Base-by-base conservation (phyloP, 2,888 invertebrate genomes). In the Xestia sexstrigata region DNA sequence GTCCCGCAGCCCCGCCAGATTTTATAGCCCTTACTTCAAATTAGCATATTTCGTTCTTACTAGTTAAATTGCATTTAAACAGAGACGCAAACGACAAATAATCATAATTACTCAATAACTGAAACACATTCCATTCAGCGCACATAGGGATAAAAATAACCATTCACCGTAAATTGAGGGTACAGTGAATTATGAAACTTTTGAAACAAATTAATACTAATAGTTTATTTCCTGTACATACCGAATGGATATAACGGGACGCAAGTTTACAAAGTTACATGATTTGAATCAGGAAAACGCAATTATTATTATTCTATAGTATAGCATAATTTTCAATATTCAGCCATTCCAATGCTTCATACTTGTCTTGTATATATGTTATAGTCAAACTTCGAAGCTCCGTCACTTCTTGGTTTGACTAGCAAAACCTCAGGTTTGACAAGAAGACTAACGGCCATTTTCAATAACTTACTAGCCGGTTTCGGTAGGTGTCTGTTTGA, bases 281-380 rank as follows among this genome's bases (percentile, higher is more conserved):
- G 5, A 67, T 69, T 69, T 6, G 23, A 49, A 70, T 74, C 74
- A 84, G 82, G 82, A 70, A 84, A 84, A 82, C n/a, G 8, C 13
- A 20, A 52, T 60, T 58, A 42, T 60, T n/a, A 39, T 72, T 47
- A 35, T 60, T 69, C 0, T 35, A 55, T 30, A 30, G 8, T 73
- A 5, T 42, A 45, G 26, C 1, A 23, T 39, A 5, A 30, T 78
- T 39, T 42, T 17, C 15, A 58, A 42, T n/a, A 49, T 47, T 15
- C 26, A 39, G 15, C 3, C 20, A 30, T 78, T 1, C 8, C 39
- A 30, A 17, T n/a, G 23, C 26, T 35, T 3, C n/a, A n/a, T n/a
- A n/a, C 55, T 55, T 55, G 55, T n/a, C 4, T n/a, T 52, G 52
- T 17, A 17, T 17, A 23, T 20, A 49, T 20, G 20, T 49, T 49